These are phyloP conservation scores for Fulmarus glacialis DNA, from an alignment of 2,113 vertebrate genomes.

Conservation along the genomic window DNA sequence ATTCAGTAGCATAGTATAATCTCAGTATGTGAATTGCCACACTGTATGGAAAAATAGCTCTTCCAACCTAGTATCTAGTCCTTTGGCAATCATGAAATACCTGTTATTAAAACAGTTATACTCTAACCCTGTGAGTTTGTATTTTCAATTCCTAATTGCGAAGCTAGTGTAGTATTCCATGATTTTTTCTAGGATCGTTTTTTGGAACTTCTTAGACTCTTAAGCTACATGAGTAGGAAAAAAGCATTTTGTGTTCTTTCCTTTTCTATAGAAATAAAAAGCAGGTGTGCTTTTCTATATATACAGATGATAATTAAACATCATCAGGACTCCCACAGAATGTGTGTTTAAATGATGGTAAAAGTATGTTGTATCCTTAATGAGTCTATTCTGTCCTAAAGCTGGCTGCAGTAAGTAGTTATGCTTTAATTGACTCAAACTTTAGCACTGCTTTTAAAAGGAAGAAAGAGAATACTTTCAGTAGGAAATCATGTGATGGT, in stretches of 20 bases:
- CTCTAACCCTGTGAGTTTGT: background rate
- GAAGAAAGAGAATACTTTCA: background rate
- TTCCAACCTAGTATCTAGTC: accelerated
- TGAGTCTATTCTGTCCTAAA: background rate
- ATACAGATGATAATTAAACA: conserved; percentile 16
- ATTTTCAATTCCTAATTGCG: background rate
- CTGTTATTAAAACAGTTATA: background rate
- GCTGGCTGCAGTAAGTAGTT: background rate
- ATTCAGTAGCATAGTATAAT: too few species aligned
- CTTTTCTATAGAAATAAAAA: background rate
- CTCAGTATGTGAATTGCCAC: background rate
- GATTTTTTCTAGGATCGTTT: background rate
- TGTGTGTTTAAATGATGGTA: background rate
- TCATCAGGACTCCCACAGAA: background rate
- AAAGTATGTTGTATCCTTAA: background rate
- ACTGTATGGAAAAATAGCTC: background rate
- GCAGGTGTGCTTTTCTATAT: background rate
- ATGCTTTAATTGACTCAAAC: background rate
- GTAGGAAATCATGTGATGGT: background rate
- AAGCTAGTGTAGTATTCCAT: background rate
- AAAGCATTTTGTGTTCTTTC: background rate
- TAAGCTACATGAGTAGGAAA: background rate
- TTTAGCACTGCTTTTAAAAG: background rate
- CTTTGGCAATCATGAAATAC: background rate
- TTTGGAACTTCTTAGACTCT: background rate